A percentile compares a stretch with the other conserved stretches of the same genome.
Evolutionary conservation across 2,888 invertebrate genomes (phyloP).

Genomic region (Drosophila phalerata): DNA sequence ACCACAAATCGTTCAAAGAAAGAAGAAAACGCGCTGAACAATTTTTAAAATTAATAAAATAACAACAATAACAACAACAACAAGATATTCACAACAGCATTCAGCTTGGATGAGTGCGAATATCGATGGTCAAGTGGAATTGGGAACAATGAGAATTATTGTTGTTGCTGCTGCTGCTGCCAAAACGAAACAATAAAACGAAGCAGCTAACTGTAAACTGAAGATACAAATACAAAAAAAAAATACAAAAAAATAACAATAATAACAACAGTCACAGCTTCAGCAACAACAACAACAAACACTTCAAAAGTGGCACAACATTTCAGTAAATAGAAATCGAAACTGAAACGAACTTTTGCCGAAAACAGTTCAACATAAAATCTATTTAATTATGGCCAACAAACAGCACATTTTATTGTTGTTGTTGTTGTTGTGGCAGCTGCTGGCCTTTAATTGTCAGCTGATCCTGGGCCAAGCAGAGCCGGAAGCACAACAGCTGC

Average conservation of each 20-base stretch:
- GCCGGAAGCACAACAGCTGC: constrained; percentile 57
- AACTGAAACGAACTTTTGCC: constrained; percentile 53
- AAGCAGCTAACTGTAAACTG: constrained; percentile 64
- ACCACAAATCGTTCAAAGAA: constrained; percentile 45
- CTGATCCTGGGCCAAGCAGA: constrained; percentile 28
- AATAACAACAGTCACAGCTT: constrained; percentile 9
- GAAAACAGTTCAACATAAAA: constrained; percentile 22
- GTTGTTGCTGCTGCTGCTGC: constrained; percentile 27
- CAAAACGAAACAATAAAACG: constrained; percentile 59
- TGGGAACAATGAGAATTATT: constrained; percentile 42
- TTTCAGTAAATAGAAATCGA: constrained; percentile 61
- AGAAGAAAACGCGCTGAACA: constrained; percentile 22
- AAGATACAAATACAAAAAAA: constrained; percentile 26
- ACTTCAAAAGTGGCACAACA: constrained; percentile 71
- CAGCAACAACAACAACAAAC: neutral
- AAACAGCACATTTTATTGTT: constrained; percentile 36
- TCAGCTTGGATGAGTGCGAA: constrained; percentile 60
- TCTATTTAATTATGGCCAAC: constrained; percentile 50
- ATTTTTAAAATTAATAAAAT: constrained; percentile 15
- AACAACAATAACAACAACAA: constrained; percentile 16
- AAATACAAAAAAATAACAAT: constrained; percentile 40
- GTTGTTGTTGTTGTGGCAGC: constrained; percentile 17
- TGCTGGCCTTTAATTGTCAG: constrained; percentile 14
- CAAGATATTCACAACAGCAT: constrained; percentile 24
- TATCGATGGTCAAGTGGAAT: constrained; percentile 62